Conservation (phyloP, 53 echinoderm and acorn worm species). For the Actinopyga echinites region DNA sequence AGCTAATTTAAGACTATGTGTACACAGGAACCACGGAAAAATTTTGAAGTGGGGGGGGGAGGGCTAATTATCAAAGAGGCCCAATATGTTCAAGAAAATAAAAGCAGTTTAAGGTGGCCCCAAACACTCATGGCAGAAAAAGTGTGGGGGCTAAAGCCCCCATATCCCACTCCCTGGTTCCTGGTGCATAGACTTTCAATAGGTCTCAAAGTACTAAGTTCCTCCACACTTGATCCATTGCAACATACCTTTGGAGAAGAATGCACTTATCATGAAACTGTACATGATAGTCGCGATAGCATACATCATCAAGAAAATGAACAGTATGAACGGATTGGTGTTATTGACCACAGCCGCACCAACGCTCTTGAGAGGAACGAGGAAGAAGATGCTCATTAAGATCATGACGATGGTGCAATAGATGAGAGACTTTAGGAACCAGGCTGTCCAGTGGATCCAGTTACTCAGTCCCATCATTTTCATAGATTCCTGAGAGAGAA, state of each 20-base stretch:
- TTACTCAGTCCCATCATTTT: constrained; percentile 88
- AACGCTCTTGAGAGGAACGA: constrained; percentile 59
- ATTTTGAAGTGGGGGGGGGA: too few species aligned
- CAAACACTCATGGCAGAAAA: too few species aligned
- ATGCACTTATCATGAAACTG: constrained; percentile 68
- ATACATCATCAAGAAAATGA: constrained; percentile 73
- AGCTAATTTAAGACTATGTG: too few species aligned
- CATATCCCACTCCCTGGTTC: too few species aligned
- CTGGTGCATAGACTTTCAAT: too few species aligned
- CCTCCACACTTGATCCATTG: too few species aligned
- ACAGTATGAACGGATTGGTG: constrained; percentile 67
- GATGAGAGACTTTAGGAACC: constrained; percentile 80
- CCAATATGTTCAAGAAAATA: too few species aligned
- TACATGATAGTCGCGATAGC: constrained; percentile 65
- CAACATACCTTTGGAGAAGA: constrained; percentile 75
- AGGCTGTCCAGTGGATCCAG: constrained; percentile 86
- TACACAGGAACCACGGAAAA: too few species aligned
- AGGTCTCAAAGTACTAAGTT: too few species aligned
- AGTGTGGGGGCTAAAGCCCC: too few species aligned
- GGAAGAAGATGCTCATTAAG: constrained; percentile 76
- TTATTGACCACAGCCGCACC: constrained; percentile 66
- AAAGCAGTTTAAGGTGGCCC: too few species aligned
- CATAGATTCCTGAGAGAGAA: constrained; percentile 67
- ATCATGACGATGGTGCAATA: constrained; percentile 62
- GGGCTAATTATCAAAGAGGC: too few species aligned